phyloP scores from a whole-genome alignment of 1,140 invertebrate species.

The Lineus longissimus region DNA sequence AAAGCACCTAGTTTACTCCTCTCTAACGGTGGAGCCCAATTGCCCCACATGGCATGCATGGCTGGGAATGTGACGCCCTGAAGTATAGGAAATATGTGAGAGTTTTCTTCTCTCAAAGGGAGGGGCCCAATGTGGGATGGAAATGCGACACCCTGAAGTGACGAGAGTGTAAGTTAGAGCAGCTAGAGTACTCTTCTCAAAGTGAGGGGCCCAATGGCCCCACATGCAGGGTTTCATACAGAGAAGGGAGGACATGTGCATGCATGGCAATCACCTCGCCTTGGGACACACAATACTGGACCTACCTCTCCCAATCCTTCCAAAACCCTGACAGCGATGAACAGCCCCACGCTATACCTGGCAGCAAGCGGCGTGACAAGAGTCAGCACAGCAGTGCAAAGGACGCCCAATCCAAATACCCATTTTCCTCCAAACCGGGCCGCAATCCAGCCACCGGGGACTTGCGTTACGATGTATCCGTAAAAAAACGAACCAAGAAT shows the following conservation, averaged over 20 bases:
- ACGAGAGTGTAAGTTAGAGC: no score
- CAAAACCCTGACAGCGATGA: constrained; percentile 74
- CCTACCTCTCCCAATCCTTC: constrained; percentile 83
- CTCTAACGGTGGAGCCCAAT: constrained; percentile 79
- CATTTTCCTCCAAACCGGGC: constrained; percentile 74
- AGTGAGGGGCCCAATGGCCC: no score
- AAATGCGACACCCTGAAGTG: no score
- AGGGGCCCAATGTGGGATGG: no score
- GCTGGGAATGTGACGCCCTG: constrained; percentile 85
- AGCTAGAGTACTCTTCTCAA: no score
- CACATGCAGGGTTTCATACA: no score
- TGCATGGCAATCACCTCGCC: no score
- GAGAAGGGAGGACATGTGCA: no score
- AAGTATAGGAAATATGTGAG: neutral
- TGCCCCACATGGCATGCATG: constrained; percentile 78
- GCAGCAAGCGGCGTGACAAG: constrained; percentile 76
- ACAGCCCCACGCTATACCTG: constrained; percentile 61
- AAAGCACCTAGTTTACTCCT: constrained; percentile 55
- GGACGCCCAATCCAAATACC: constrained; percentile 76
- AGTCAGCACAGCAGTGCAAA: constrained; percentile 73
- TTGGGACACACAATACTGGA: neutral
- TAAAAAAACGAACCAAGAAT: constrained; percentile 83
- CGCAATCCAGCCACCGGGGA: constrained; percentile 72
- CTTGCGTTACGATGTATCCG: constrained; percentile 69
- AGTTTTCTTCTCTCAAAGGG: neutral